phyloP scores from a whole-genome alignment of 2,888 invertebrate genomes.

The Aphodius granarius region DNA sequence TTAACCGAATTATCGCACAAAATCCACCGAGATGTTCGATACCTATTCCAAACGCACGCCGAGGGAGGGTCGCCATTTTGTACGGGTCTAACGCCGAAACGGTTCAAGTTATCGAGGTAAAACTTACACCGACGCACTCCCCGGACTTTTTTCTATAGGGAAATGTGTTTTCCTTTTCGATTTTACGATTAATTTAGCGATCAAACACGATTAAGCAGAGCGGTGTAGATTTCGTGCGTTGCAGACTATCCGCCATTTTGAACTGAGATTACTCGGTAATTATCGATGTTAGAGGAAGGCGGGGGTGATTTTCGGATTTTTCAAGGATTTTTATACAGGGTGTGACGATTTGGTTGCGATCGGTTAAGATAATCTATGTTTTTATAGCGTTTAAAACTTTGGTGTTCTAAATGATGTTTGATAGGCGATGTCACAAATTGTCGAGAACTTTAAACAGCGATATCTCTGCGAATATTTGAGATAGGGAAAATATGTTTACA shows the following conservation, averaged over 20 bases:
- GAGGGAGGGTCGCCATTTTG: background rate
- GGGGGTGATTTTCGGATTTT: background rate
- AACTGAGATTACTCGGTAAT: background rate
- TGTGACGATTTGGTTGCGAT: background rate
- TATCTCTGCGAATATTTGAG: background rate
- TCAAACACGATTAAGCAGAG: background rate
- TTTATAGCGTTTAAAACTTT: background rate
- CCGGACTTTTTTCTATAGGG: background rate
- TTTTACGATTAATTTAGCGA: background rate
- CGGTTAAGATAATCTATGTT: background rate
- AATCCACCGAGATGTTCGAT: background rate
- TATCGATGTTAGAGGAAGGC: background rate
- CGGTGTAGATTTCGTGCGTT: background rate
- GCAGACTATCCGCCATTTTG: background rate
- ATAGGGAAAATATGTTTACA: background rate
- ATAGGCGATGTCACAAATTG: background rate
- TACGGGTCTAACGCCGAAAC: background rate
- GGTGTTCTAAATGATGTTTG: background rate
- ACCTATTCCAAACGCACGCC: background rate
- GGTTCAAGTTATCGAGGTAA: background rate
- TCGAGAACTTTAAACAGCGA: background rate
- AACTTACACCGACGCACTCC: background rate
- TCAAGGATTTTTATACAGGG: background rate
- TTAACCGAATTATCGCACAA: background rate
- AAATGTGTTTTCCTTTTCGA: background rate